Evolutionary conservation across 2,797 vertebrate species (phyloP).

Genomic region (Rhinoraja longicauda): DNA sequence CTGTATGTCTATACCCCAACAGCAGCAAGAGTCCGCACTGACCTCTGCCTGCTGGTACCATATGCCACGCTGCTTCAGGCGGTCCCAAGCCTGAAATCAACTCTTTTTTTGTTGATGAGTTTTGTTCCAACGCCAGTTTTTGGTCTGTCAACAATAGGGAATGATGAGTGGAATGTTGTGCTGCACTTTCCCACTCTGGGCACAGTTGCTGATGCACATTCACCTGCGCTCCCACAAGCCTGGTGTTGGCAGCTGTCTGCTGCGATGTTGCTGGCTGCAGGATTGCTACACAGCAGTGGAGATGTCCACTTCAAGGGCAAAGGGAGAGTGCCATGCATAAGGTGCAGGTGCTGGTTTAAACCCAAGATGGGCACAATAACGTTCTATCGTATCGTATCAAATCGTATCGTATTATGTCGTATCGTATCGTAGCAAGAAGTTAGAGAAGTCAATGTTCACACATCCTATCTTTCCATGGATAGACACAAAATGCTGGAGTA

Average conservation of each 20-base stretch:
- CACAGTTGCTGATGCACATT: constrained; percentile 6
- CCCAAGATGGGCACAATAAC: too few relatives aligned
- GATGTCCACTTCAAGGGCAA: background rate
- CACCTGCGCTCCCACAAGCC: background rate
- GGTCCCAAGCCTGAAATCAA: background rate
- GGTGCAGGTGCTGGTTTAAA: background rate
- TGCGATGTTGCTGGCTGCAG: background rate
- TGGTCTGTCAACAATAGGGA: background rate
- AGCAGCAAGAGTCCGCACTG: background rate
- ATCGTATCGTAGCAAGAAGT: too few relatives aligned
- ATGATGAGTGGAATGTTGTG: background rate
- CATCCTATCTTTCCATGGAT: too few relatives aligned
- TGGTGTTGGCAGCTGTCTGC: constrained; percentile 20
- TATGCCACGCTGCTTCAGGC: background rate
- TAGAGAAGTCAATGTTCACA: too few relatives aligned
- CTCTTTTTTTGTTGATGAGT: background rate
- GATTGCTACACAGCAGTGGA: background rate
- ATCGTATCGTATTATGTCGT: too few relatives aligned
- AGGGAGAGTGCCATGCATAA: background rate
- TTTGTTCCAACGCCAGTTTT: constrained; percentile 5
- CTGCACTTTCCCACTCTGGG: background rate
- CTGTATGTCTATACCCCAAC: too few relatives aligned
- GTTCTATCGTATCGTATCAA: too few relatives aligned
- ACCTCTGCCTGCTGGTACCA: background rate
- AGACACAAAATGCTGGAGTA: too few relatives aligned